Conservation (phyloP, 2,113 vertebrate genomes). For the Tringa solitaria region DNA sequence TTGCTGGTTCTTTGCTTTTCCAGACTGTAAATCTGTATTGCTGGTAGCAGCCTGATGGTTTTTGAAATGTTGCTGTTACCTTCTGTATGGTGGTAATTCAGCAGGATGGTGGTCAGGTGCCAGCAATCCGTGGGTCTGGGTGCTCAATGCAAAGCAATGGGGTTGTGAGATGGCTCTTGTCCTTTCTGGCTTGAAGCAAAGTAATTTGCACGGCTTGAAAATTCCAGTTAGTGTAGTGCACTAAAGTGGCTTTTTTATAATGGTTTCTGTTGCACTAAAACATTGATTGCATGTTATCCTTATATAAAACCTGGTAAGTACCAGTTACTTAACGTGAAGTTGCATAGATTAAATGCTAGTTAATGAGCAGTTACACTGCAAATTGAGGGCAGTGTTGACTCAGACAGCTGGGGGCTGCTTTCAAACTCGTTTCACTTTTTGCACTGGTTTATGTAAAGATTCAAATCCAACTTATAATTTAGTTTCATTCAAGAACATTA, state of each 20-base stretch:
- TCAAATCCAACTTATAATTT: not conserved
- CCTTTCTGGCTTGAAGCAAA: not conserved
- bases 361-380: not conserved
- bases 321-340: not conserved
- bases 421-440: not conserved
- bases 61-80: not conserved
- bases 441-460: not conserved
- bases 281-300: not conserved
- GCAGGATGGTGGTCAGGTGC: rapidly evolving
- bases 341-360: not conserved
- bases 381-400: not conserved
- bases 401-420: not conserved
- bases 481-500: not conserved
- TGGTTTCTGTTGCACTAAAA: not conserved
- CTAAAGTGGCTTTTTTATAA: not conserved
- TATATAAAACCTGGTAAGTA: not conserved
- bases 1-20: not conserved
- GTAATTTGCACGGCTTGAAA: not conserved
- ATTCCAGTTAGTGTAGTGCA: not conserved
- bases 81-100: not conserved
- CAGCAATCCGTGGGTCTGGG: not conserved
- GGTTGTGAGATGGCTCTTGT: not conserved
- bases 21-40: not conserved
- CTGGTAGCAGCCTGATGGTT: not conserved
- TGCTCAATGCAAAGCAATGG: not conserved